These are phyloP conservation scores for Callyntrura sp. DNA, from an alignment of 2,888 invertebrate species.

Conservation along the genomic window DNA sequence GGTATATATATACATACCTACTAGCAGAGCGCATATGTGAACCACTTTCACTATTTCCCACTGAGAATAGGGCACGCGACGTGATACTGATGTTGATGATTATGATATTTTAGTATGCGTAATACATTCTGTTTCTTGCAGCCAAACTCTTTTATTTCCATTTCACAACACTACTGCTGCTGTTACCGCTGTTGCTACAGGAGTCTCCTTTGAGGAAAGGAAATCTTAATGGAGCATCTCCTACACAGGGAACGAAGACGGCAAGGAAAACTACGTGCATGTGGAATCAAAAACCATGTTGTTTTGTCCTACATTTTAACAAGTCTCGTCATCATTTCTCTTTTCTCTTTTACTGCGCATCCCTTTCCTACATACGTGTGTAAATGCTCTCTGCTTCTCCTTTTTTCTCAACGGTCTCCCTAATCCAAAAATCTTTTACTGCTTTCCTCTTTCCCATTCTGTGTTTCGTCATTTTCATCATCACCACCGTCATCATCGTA, in stretches of 20 bases:
- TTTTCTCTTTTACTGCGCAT: neutral
- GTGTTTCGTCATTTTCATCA: too few relatives aligned
- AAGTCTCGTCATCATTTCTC: slow-evolving; percentile 27
- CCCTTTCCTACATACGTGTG: too few relatives aligned
- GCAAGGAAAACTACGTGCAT: neutral
- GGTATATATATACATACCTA: too few relatives aligned
- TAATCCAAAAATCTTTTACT: slow-evolving; percentile 33
- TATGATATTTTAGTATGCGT: slow-evolving; percentile 39
- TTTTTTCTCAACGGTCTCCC: neutral
- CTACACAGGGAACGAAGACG: neutral
- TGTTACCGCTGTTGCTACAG: too few relatives aligned
- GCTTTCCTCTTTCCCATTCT: neutral
- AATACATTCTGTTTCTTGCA: neutral
- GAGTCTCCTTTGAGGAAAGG: neutral
- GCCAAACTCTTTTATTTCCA: neutral
- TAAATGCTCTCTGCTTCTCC: neutral
- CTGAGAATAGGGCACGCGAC: neutral
- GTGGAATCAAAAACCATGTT: slow-evolving; percentile 3
- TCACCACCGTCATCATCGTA: neutral
- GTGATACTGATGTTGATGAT: neutral
- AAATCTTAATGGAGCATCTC: slow-evolving; percentile 39
- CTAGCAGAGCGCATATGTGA: neutral
- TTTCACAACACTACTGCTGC: too few relatives aligned
- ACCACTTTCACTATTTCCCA: neutral
- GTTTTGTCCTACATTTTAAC: slow-evolving; percentile 47